Evolutionary conservation across 2,888 invertebrate species (phyloP).

Genomic region (Synanthedon myopaeformis): DNA sequence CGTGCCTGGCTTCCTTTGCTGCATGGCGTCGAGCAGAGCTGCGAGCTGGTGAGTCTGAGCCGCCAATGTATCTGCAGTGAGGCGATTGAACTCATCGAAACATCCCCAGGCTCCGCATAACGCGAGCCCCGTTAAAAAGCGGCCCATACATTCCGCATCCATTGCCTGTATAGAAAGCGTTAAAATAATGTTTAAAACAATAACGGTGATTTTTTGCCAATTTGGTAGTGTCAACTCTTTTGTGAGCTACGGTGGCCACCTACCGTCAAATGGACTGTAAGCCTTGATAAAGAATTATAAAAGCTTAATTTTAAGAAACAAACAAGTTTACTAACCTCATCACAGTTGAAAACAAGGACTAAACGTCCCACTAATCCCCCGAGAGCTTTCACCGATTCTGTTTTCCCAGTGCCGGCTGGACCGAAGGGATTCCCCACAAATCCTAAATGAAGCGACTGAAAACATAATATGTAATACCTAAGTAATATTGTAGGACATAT

Average conservation of each 20-base stretch:
- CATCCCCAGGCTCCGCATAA: constrained; percentile 98
- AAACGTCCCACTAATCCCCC: constrained; percentile 91
- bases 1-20: constrained; percentile 12
- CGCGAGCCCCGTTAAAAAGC: constrained; percentile 93
- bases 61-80: constrained; percentile 94
- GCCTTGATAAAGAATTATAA: not conserved
- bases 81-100: constrained; percentile 98
- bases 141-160: constrained; percentile 93
- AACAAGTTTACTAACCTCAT: constrained; percentile 74
- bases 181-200: not conserved
- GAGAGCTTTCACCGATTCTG: constrained; percentile 97
- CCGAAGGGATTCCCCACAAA: constrained; percentile 99
- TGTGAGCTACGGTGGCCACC: no score
- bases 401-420: constrained; percentile 99
- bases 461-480: constrained; percentile 6
- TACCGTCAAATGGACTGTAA: not conserved
- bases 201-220: no score
- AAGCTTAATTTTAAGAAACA: not conserved
- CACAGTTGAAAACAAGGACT: constrained; percentile 97
- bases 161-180: constrained; percentile 75
- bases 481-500: no score
- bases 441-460: constrained; percentile 90
- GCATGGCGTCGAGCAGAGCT: constrained; percentile 85
- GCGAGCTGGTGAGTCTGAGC: constrained; percentile 95
- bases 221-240: no score